These are phyloP conservation scores for Platanista minor DNA, from an alignment of 2,113 vertebrate genomes.

Conservation along the genomic window DNA sequence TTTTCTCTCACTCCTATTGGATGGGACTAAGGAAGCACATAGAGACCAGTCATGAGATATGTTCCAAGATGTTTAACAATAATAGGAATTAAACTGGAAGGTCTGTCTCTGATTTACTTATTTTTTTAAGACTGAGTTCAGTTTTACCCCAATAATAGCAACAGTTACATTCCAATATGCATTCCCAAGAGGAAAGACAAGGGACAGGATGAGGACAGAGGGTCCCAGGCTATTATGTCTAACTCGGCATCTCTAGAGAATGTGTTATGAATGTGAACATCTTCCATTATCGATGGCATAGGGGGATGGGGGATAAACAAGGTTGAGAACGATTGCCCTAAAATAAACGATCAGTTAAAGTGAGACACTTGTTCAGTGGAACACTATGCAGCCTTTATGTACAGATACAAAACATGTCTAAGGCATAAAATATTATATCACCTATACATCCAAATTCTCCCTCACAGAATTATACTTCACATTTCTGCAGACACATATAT, in stretches of 20 bases:
- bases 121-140: not conserved
- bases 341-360: not conserved
- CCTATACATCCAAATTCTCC: not conserved
- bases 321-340: not conserved
- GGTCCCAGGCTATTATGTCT: rapidly evolving
- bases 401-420: not conserved
- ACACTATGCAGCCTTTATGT: not conserved
- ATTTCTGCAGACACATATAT: not conserved
- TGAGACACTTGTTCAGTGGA: not conserved
- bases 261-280: not conserved
- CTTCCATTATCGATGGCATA: not conserved
- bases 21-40: not conserved
- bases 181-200: not conserved
- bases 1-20: not conserved
- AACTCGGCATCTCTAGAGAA: not conserved
- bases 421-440: not conserved
- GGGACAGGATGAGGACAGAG: not conserved
- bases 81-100: not conserved
- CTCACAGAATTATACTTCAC: not conserved
- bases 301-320: not conserved
- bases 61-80: not conserved
- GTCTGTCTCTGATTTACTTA: not conserved
- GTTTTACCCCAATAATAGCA: not conserved
- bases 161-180: too few species aligned
- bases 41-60: not conserved